Percentiles rank a stretch among this genome's conserved stretches.
These are phyloP conservation scores for Drosophila lowei DNA, from an alignment of 1,140 invertebrate genomes.

Conservation along the genomic window DNA sequence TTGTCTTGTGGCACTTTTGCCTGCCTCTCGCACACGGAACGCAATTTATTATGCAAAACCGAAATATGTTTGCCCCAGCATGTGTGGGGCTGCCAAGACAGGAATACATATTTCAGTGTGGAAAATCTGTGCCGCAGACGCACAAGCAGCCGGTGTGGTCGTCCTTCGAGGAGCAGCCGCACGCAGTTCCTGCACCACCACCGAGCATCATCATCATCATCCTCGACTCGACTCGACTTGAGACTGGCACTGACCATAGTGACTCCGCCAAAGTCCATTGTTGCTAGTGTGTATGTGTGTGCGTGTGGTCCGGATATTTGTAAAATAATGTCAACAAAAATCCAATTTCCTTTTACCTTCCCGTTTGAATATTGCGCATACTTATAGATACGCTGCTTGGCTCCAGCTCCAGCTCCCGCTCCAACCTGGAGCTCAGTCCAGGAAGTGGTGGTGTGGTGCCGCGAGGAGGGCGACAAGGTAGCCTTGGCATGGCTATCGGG, in stretches of 20 bases:
- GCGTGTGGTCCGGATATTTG: conserved; percentile 69
- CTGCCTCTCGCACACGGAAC: conserved; percentile 22
- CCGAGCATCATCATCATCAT: too few species aligned
- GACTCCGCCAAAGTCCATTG: conserved; percentile 17
- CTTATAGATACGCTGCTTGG: conserved; percentile 25
- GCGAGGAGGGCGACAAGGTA: too few species aligned
- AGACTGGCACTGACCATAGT: conserved; percentile 8
- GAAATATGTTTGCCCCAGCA: conserved; percentile 40
- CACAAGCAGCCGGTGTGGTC: too few species aligned
- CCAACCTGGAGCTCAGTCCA: neutral
- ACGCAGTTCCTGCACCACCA: too few species aligned
- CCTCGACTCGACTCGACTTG: too few species aligned
- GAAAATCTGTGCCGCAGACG: too few species aligned
- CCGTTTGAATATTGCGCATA: conserved; percentile 65
- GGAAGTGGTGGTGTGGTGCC: neutral
- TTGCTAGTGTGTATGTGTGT: conserved; percentile 16
- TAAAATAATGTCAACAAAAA: conserved; percentile 82
- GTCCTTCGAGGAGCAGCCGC: too few species aligned
- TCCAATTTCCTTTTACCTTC: conserved; percentile 80
- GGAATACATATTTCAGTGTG: neutral
- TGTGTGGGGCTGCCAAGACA: conserved; percentile 7
- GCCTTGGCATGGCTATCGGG: conserved; percentile 1
- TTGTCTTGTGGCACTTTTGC: conserved; percentile 8
- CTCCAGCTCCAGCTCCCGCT: too few species aligned
- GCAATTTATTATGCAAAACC: conserved; percentile 68